A percentile compares a stretch with the other conserved stretches of the same genome.
These are phyloP conservation scores for Arbacia lixula DNA, from an alignment of 53 echinoderm and acorn worm genomes.

Conservation along the genomic window DNA sequence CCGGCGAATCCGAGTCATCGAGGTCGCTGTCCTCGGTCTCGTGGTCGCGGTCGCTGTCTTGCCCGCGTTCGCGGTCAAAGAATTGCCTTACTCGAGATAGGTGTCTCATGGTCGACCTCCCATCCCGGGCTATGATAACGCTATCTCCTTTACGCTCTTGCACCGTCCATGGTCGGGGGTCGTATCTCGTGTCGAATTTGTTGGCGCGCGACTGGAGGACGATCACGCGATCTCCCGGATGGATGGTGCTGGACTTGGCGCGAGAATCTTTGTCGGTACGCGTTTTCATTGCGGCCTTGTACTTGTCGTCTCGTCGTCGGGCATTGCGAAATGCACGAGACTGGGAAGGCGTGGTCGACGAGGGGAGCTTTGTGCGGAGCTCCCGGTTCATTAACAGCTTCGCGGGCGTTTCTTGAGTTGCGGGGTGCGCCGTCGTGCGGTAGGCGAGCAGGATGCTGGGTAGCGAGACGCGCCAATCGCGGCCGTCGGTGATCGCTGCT, in stretches of 20 bases:
- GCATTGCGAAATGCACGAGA: conserved; percentile 21
- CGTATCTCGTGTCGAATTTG: conserved; percentile 57
- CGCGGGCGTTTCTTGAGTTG: conserved; percentile 48
- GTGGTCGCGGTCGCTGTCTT: not conserved
- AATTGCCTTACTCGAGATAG: not conserved
- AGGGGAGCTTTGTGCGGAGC: conserved; percentile 48
- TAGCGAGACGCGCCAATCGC: conserved; percentile 50
- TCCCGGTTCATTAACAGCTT: conserved; percentile 56
- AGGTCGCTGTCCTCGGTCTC: not conserved
- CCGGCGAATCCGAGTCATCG: not conserved
- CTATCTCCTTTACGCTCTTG: conserved; percentile 49
- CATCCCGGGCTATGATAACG: conserved; percentile 30
- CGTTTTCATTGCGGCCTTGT: conserved; percentile 45
- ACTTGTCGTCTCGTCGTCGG: conserved; percentile 33
- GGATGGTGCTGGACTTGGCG: conserved; percentile 34
- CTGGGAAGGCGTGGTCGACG: not conserved
- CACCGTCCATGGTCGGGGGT: conserved; percentile 51
- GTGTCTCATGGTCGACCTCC: not conserved
- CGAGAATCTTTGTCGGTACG: conserved; percentile 42
- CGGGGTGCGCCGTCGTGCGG: conserved; percentile 40
- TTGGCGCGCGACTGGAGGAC: conserved; percentile 42
- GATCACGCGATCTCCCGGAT: conserved; percentile 48
- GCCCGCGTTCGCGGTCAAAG: not conserved
- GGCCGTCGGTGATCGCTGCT: conserved; percentile 51
- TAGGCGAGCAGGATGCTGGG: conserved; percentile 38